Conservation (phyloP, 2,888 invertebrate species). For the Incurvaria masculella region DNA sequence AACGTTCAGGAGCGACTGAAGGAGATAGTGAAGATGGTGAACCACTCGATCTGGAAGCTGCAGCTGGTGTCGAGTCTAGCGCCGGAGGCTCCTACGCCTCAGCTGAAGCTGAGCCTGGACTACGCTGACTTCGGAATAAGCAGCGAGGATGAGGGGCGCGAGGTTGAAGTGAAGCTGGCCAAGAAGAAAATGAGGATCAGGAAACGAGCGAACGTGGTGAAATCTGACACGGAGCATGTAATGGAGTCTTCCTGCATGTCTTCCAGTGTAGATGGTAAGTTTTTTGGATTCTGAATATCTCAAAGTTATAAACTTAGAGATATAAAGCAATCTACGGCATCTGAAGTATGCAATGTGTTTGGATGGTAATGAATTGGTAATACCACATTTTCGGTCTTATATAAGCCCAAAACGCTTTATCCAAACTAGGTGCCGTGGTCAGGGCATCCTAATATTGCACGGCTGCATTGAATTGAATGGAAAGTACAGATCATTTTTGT, state of each 20-base stretch:
- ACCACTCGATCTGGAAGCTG: constrained; percentile 70
- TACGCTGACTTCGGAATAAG: constrained; percentile 47
- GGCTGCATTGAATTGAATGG: too few species aligned
- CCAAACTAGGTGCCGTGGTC: too few species aligned
- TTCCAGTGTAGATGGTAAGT: constrained; percentile 36
- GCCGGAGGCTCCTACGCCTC: constrained; percentile 41
- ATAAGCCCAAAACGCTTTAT: too few species aligned
- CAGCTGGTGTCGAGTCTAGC: constrained; percentile 62
- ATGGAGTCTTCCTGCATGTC: constrained; percentile 41
- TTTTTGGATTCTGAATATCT: not conserved
- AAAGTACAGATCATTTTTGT: too few species aligned
- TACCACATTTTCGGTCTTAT: too few species aligned
- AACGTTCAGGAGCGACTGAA: constrained; percentile 27
- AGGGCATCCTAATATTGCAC: too few species aligned
- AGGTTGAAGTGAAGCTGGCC: constrained; percentile 29
- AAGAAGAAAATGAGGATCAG: constrained; percentile 41
- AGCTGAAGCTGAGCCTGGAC: constrained; percentile 40
- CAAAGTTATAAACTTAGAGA: not conserved
- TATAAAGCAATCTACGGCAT: too few species aligned
- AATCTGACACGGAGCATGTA: constrained; percentile 33
- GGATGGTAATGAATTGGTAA: too few species aligned
- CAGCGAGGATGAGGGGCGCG: constrained; percentile 45
- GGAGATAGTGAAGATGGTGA: constrained; percentile 48
- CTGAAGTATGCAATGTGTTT: too few species aligned
- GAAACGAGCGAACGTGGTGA: constrained; percentile 34